A percentile compares a stretch with the other conserved stretches of the same genome.
phyloP scores from a whole-genome alignment of 2,797 vertebrate genomes.

The Hemitrygon akajei region DNA sequence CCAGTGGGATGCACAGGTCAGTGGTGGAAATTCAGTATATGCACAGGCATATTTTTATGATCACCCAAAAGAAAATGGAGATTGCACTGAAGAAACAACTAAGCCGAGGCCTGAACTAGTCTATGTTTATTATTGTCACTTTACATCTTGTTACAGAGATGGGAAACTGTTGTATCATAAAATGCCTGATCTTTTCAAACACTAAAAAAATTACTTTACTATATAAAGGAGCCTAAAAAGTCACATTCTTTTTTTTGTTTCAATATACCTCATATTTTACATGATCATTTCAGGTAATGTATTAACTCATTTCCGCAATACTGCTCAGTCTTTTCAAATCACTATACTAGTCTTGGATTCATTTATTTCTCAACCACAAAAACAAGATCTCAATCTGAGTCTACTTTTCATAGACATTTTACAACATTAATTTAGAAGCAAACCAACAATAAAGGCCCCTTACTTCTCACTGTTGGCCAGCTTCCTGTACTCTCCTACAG shows the following conservation, averaged over 20 bases:
- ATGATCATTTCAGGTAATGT: not conserved
- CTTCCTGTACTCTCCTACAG: constrained; percentile 64
- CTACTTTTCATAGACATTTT: not conserved
- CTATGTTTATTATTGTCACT: too few species aligned
- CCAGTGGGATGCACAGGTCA: too few species aligned
- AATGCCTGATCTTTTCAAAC: too few species aligned
- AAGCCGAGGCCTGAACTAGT: too few species aligned
- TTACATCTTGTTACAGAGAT: too few species aligned
- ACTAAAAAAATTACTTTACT: too few species aligned
- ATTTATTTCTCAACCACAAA: not conserved
- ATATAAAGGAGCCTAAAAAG: too few species aligned
- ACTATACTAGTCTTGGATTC: not conserved
- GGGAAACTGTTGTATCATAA: too few species aligned
- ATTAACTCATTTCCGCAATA: not conserved
- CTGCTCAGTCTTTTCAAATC: not conserved
- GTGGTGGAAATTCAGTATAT: too few species aligned
- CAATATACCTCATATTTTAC: not conserved
- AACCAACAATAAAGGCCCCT: constrained; percentile 31
- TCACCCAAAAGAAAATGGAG: too few species aligned
- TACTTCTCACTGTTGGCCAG: constrained; percentile 71
- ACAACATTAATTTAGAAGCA: not conserved
- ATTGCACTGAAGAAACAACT: too few species aligned
- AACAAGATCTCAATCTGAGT: not conserved
- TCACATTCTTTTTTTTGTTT: not conserved
- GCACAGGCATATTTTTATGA: too few species aligned